Evolutionary conservation across 2,888 invertebrate species (phyloP), one percentile per base, ranked within the genome.

Genomic region (Bombyx huttoni): DNA sequence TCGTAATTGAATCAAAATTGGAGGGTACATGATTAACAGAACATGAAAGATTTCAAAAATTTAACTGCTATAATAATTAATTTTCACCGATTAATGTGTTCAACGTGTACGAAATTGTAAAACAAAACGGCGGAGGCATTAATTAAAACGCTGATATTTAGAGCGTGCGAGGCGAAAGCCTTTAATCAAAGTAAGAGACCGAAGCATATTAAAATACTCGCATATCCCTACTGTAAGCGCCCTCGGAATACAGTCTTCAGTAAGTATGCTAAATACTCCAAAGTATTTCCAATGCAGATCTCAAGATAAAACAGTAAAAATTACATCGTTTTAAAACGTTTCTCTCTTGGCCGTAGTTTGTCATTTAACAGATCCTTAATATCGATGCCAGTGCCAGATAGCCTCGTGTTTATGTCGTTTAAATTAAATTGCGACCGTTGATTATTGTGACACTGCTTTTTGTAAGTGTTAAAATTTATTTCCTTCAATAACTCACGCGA

Each of bases 361-460:
- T 87, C 86, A 84, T 86, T 85, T 82, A 82, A 71, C 79, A 76
- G 81, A 71, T 77, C 81, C 79, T 86, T 82, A 78, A 78, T 79
- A 84, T 84, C 85, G 85, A 87, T 84, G 79, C 74, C 74, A 69
- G 74, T 66, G 76, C 74, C 77, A 83, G 85, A 86, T 85, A 82
- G 71, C 71, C 63, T 61, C 75, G 76, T 81, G 84, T 83, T 85
- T 82, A 84, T 80, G 85, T 87, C 85, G 75, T 78, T 81, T 80
- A 75, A 81, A 83, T 84, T 83, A 83, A 86, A 85, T 85, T 77
- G 78, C 81, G 70, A 67, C 74, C 72, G 79, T 80, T 83, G 81
- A 82, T 85, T 81, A 78, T 82, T 77, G 73, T 79, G 81, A 82
- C 83, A 78, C 61, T 63, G 73, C 76, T 76, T 81, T 82, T 82